phyloP scores from a whole-genome alignment of 2,797 vertebrate genomes.

The Mareca penelope region DNA sequence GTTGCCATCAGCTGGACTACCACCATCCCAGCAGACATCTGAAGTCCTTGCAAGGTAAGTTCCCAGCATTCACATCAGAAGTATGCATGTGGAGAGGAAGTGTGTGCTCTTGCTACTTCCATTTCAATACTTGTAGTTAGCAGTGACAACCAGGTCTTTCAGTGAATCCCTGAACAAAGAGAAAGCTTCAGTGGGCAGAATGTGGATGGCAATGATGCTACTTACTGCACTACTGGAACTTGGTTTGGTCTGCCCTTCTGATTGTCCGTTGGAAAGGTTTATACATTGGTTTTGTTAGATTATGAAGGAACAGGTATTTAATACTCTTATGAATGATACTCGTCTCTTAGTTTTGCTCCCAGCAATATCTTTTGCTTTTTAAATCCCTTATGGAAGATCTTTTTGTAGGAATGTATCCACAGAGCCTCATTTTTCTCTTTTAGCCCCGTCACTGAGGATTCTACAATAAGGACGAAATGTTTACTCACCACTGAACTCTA shows the following conservation, averaged over 20 bases:
- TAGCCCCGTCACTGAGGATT: constrained; percentile 77
- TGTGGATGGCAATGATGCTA: neutral
- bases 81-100: neutral
- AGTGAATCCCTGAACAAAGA: neutral
- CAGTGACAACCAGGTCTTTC: neutral
- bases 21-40: constrained; percentile 74
- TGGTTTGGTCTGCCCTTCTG: neutral
- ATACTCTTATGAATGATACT: neutral
- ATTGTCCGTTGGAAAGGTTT: neutral
- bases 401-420: neutral
- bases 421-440: neutral
- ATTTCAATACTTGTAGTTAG: neutral
- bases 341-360: neutral
- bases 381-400: neutral
- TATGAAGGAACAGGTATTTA: neutral
- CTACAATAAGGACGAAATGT: constrained; percentile 80
- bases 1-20: constrained; percentile 65
- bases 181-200: neutral
- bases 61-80: neutral
- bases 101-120: neutral
- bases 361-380: neutral
- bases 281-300: neutral
- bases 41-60: constrained; percentile 83
- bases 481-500: constrained; percentile 98
- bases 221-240: neutral